These are phyloP conservation scores for Mirza zaza DNA, from an alignment of 2,113 vertebrate genomes.

Conservation along the genomic window DNA sequence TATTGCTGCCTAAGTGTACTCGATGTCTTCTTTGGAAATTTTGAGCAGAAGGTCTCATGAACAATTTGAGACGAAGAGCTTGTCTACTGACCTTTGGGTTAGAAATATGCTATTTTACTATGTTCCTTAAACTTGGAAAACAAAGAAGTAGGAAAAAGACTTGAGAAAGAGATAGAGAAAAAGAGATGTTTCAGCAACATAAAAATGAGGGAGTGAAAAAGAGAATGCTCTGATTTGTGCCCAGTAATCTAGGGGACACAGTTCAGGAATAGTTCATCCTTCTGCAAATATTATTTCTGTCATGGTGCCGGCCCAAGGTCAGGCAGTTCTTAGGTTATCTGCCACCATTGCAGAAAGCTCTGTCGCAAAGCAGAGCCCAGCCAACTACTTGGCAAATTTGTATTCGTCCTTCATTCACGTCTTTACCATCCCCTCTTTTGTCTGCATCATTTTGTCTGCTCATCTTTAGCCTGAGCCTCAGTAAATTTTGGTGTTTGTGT, in stretches of 20 bases:
- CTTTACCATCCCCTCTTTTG: background rate
- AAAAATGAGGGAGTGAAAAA: background rate
- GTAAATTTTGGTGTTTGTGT: background rate
- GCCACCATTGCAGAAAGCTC: background rate
- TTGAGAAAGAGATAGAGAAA: background rate
- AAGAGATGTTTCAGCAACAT: background rate
- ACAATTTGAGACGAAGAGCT: conserved; percentile 32
- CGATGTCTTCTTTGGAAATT: conserved; percentile 7
- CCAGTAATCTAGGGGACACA: background rate
- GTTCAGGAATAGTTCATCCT: conserved; percentile 64
- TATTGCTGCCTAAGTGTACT: background rate
- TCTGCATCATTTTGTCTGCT: background rate
- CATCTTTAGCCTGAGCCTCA: background rate
- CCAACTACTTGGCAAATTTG: background rate
- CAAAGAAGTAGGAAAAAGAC: background rate
- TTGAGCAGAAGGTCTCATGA: background rate
- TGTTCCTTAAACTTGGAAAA: background rate
- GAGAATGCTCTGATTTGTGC: conserved; percentile 2
- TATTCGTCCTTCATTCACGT: background rate
- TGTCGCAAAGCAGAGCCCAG: background rate
- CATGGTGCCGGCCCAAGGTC: background rate
- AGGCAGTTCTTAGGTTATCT: conserved; percentile 45
- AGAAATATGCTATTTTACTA: background rate
- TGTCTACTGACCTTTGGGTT: background rate
- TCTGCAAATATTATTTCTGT: conserved; percentile 69